Base-by-base conservation (phyloP, 2,113 vertebrate genomes). In the Tricholaema leucomelas region DNA sequence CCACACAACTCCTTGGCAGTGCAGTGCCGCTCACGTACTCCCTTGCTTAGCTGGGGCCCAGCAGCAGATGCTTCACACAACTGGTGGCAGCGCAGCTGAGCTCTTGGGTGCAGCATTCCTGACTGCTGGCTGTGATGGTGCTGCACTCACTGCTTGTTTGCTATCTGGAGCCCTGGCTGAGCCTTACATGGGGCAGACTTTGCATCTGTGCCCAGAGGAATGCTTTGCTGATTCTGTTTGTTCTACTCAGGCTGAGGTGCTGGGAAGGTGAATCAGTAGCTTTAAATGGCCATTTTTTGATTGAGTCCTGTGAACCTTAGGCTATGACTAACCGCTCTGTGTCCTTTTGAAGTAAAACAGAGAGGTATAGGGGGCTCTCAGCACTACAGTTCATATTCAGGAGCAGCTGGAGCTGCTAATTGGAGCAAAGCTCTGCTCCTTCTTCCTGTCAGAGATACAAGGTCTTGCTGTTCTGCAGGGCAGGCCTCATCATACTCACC, bases 11-110 rank as follows among this genome's bases (percentile, higher is more conserved):
- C 90, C 84, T 63, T 86, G 46, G 75, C 84, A 75, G 48, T 87
- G 40, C 21, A 50, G 58, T 55, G 33, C 48, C 72, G 15, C 64
- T 87, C 60, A 44, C 75, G 75, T 63, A 70, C 59, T 91, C 46
- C 33, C 30, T 80, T 64, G 25, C 59, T 94, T 30, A 30, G 7
- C 63, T 71, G 74, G 44, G 72, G 87, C 30, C 50, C 50, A 59
- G 61, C 28, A 55, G 65, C 15, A 52, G 54, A 64, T 92, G 80
- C 88, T 81, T 92, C 73, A 81, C 21, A 58, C 54, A 81, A 44
- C 58, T 0, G 0, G 73, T 44, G 2, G 3, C 48, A 74, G n/a
- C 0, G 0, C 0, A 0, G 15, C 15, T 42, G 33, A 87, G 23
- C 36, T 40, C 42, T 90, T 42, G 67, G 28, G 36, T 0, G 1